Evolutionary conservation across 2,113 vertebrate species (phyloP), one percentile per base, ranked within the genome.

Genomic region (Cephalopterus ornatus): DNA sequence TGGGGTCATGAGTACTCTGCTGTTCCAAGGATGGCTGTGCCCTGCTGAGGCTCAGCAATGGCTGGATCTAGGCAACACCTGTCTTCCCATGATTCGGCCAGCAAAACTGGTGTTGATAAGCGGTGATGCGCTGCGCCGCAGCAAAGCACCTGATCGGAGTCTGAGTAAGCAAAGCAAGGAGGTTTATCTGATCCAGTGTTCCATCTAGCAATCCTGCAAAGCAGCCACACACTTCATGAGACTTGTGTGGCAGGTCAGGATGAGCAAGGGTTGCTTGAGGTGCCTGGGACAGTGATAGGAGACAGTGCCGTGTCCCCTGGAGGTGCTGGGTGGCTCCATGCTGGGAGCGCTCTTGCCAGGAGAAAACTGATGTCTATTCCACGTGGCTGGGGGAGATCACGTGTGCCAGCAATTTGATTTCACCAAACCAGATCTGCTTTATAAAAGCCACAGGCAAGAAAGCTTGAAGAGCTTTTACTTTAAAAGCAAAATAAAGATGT

Each of bases 231-330:
- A 9, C 16, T 76, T 35, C 1, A 5, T 30, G 32, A 20, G n/a
- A 46, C 13, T 42, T 1, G 0, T 0, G 0, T 13, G 30, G 47
- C 27, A 42, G 19, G 49, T 63, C 70, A 81, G 33, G 52, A 41
- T 56, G 50, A 86, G n/a, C 3, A 21, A 1, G 0, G 5, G 42
- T 23, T 95, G 37, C 39, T 68, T 5, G 2, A n/a, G 39, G 15
- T 41, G 15, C 16, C 23, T 53, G 81, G 33, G 27, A 15, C 58
- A 32, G n/a, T 8, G 24, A 32, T 12, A 53, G 47, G 53, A 71
- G 50, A 80, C 13, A 11, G 33, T 58, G 28, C 15, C 39, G 30
- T 6, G 5, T 30, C 19, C 20, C 4, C 12, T 21, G 23, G 42
- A 59, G 39, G 11, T 46, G 33, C 47, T 74, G 42, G 14, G 35